Base-by-base conservation (phyloP, 2,888 invertebrate species). In the Tenthredo amoena region DNA sequence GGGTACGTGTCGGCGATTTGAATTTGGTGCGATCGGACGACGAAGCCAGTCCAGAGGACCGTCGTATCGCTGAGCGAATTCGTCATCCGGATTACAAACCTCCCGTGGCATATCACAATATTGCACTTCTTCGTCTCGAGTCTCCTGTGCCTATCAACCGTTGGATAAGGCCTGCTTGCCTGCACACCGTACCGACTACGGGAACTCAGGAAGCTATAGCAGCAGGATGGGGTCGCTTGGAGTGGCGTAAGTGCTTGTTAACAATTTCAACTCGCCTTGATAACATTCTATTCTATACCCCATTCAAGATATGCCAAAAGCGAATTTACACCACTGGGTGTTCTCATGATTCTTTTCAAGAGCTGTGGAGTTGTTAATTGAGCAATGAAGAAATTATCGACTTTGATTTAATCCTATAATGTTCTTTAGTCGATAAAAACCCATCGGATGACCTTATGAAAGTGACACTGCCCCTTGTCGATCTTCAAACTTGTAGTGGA, bases 111-210 rank as follows among this genome's bases (percentile, higher is more conserved):
- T 95, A 95, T 87, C 93, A 95, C 87, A 95, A 95, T 86, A 94
- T 95, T 65, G 95, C 94, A 9, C 90, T 95, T 2, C 85, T 95
- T 1, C 92, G 93, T 88, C 88, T 95, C 55, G 93, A 93, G 40
- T 88, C 88, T 2, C 87, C 88, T 1, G 94, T 94, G 0, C 81
- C 72, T 7, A 94, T 95, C 85, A 90, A 93, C 50, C 92, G 91
- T 0, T 94, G 90, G 87, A 91, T 92, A 1, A 92, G 94, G 84
- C 95, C 95, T 0, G 94, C 94, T n/a, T 95, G 95, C 89, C 88
- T 95, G 21, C 89, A 91, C 47, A 87, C 90, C 4, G 1, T 40
- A 9, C 88, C 90, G 0, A 50, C 76, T 5, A 86, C 87, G 4
- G 65, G 79, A 3, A 86, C 87, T 6, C 87, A 87, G 0, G 90